Percentiles rank a stretch among this genome's conserved stretches.
Conservation (phyloP, 2,888 invertebrate species). For the Asteroscopus sphinx region DNA sequence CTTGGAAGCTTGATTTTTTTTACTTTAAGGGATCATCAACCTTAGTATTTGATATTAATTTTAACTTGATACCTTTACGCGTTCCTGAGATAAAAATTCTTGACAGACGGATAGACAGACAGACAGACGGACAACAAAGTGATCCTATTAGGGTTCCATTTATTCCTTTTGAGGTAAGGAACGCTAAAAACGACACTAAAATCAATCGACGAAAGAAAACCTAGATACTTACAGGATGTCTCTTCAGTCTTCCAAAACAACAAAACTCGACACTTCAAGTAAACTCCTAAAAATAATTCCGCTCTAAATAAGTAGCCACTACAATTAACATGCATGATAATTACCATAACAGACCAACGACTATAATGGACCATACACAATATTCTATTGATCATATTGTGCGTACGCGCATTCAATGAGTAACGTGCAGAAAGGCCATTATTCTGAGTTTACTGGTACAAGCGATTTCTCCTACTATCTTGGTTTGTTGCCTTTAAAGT, state of each 20-base stretch:
- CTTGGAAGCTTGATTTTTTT: no score
- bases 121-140: no score
- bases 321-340: constrained; percentile 30
- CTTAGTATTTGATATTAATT: no score
- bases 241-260: not conserved
- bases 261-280: constrained; percentile 2
- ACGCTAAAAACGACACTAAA: no score
- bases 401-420: constrained; percentile 25
- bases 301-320: constrained; percentile 45
- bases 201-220: no score
- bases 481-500: constrained; percentile 30
- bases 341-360: constrained; percentile 44
- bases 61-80: no score
- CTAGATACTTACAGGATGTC: not conserved
- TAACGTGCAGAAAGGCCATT: constrained; percentile 31
- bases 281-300: constrained; percentile 27
- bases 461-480: constrained; percentile 49
- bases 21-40: no score
- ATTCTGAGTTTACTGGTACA: constrained; percentile 41
- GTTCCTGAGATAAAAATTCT: no score
- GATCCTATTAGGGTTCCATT: no score
- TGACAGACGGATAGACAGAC: no score
- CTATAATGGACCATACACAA: constrained; percentile 48
- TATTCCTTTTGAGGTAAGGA: no score
- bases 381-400: constrained; percentile 53